Base-by-base conservation (phyloP, 2,888 invertebrate genomes). In the Apamea epomidion region DNA sequence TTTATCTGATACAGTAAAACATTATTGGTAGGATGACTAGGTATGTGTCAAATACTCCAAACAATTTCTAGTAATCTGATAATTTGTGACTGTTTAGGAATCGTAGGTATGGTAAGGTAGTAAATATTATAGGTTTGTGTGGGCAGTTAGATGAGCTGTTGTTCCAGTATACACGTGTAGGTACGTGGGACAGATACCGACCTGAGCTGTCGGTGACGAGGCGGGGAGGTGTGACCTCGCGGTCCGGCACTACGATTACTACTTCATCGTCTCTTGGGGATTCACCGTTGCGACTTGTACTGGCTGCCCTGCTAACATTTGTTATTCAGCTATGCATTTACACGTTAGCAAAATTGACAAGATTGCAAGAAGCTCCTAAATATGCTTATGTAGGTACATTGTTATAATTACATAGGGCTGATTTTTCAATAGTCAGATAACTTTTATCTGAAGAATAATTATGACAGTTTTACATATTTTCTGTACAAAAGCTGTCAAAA, bases 131-230 rank as follows among this genome's bases (percentile, higher is more conserved):
- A 48, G n/a, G 83, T 65, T 69, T 69, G 67, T 73, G 74, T 69
- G 29, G 58, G 48, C 29, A 74, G 58, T 76, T 62, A 64, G 65
- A 67, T 62, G 60, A 62, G 64, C 74, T 84, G 80, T 67, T 74
- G 32, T 58, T 68, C 32, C 14, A 84, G 67, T 75, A 70, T 76
- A 75, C 72, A 65, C 42, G 72, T 65, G n/a, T 42, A 48, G 29
- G 48, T 58, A 37, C 76, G 37, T 67, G 54, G 32, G 74, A n/a
- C 73, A 51, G 54, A 92, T 95, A 95, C 92, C 88, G 87, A 98
- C 98, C 98, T 95, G 98, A 98, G 95, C 98, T 98, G 94, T 98
- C 98, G 72, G 97, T 98, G 89, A 95, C 97, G 88, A 97, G 97
- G 83, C 97, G 97, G 84, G 97, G 97, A 60, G 97, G 97, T 79